Percentiles rank a stretch among this genome's conserved stretches.
Evolutionary conservation across 2,113 vertebrate species (phyloP).

Genomic region (Lipotes vexillifer): DNA sequence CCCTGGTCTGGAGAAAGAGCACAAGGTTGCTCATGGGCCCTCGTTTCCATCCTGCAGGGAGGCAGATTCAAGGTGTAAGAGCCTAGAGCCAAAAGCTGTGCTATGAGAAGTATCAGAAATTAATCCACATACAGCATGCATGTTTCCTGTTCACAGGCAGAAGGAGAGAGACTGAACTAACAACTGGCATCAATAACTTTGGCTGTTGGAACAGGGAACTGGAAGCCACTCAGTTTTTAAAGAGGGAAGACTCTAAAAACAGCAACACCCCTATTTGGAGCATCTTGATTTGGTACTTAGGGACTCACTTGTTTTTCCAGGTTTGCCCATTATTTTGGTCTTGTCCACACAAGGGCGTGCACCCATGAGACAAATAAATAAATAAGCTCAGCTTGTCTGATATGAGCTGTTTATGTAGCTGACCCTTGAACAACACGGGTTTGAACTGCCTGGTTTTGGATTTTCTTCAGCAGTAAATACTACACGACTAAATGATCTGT

Average conservation of each 20-base stretch:
- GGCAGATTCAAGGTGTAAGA: conserved; percentile 61
- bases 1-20: neutral
- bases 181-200: neutral
- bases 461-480: no score
- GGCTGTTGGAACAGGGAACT: neutral
- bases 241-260: neutral
- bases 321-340: neutral
- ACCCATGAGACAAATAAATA: fast-evolving
- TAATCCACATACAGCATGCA: conserved; percentile 47
- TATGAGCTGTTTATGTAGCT: neutral
- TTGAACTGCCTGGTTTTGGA: no score
- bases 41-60: conserved; percentile 43
- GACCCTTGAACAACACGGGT: neutral
- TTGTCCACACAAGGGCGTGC: neutral
- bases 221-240: neutral
- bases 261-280: neutral
- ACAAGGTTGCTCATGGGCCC: conserved; percentile 37
- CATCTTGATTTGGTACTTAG: neutral
- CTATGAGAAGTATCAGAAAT: conserved; percentile 45
- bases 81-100: conserved; percentile 49
- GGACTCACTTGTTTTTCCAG: neutral
- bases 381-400: neutral
- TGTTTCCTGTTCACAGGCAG: conserved; percentile 15
- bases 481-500: neutral
- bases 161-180: neutral